Evolutionary conservation across 2,888 invertebrate genomes (phyloP), one percentile per base, ranked within the genome.

Genomic region (Macaria notata): DNA sequence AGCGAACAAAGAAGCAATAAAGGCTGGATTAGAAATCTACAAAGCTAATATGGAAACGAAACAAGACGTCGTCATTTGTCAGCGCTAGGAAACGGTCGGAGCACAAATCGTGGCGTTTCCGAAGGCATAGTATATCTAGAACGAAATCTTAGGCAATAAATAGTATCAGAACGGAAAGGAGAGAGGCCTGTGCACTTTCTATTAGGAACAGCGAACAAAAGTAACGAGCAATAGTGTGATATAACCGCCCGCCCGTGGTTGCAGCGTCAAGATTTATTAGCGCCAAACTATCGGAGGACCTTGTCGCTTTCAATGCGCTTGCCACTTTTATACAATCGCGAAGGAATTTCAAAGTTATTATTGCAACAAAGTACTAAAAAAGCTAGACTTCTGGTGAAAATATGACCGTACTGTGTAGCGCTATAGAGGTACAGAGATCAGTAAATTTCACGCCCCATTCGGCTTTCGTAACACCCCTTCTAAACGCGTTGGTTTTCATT

Each of bases 221-320:
- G 79, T 78, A 80, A 81, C 76, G 76, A 83, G 84, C 83, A 82
- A 82, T 81, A 87, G 84, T 73, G 80, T 88, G 88, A 88, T 86
- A 88, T 88, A 87, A 88, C 78, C 69, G 71, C 71, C 54, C 59
- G 60, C 65, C 62, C 70, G 75, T 72, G 69, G 62, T 69, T 75
- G 75, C 77, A 69, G 70, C 73, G 66, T 65, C 58, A 61, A 47
- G 46, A 55, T 49, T n/a, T 41, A 50, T 54, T 53, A 62, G 41
- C 47, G 50, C 52, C 49, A 36, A 44, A 33, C 33, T 50, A 36
- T 33, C 30, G 29, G 29, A 48, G 41, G 31, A 55, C 59, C 41
- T 53, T 60, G 53, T 56, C 53, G 49, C 7, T 46, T n/a, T 55
- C 33, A 44, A 31, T 33, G 30, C 43, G 19, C 29, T 33, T 33